Base-by-base conservation (phyloP, 2,797 vertebrate genomes). In the Neoniphon sammara region DNA sequence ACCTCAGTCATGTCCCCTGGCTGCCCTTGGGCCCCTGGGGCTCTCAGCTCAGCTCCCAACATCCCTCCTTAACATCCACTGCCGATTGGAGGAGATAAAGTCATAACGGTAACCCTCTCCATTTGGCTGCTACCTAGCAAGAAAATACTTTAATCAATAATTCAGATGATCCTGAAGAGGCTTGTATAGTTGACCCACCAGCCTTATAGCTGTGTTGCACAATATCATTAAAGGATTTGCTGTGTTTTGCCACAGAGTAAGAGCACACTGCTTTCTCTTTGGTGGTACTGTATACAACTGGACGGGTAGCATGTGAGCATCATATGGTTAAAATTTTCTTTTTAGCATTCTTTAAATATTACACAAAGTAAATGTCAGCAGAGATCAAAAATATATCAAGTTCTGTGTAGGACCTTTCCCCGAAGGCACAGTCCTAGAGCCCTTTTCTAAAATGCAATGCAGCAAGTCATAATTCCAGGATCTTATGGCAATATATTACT, bases 101-200 rank as follows among this genome's bases (percentile, higher is more conserved):
- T 83, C 79, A 69, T 56, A 69, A 74, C 66, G 73, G 70, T 68
- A 66, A 69, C 76, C 64, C 42, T 77, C 73, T 81, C 64, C 60
- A 73, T 84, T 87, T 68, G 77, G 75, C 84, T 85, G 75, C 71
- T 68, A 80, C 81, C 75, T 80, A 78, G 83, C 70, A 83, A 88
- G 81, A 77, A 80, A 86, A 90, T 77, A 82, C 73, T 90, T 85
- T 75, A 85, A 88, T 92, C 83, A 91, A 91, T 93, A 80, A 86
- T 83, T 91, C 75, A 83, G 76, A 80, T 73, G 21, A 73, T 77
- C 74, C 70, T 78, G 62, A 80, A 69, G 73, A 88, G 70, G 80
- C 70, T 63, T 85, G 80, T 73, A 64, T 66, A 61, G 78, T 82
- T 82, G 81, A 73, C 74, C 73, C 71, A 53, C 39, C 64, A 73